Base-by-base conservation (phyloP, 2,888 invertebrate genomes). In the Tenthredo notha region DNA sequence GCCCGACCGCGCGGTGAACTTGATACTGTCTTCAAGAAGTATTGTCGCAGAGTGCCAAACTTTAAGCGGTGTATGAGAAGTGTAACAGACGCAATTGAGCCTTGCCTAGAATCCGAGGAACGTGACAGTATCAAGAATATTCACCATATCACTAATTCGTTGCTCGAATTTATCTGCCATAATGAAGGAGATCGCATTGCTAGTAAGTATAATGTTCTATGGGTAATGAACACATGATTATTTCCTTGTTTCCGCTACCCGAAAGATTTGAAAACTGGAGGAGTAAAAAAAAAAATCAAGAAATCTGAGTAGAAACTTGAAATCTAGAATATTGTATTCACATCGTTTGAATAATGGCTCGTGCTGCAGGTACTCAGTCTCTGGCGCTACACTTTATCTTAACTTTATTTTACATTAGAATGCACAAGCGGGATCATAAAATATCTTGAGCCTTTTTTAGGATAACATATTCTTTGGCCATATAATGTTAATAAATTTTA, bases 101-200 rank as follows among this genome's bases (percentile, higher is more conserved):
- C 95, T 0, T 98, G 97, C 89, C 93, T 97, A 85, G 94, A 95
- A 0, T 91, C 93, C 0, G 93, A 95, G 0, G 97, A 97, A 90
- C 94, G 94, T 78, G 94, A 95, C 1, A 95, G 95, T 84, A 94
- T 96, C 77, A 95, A 95, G 86, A 95, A 95, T 0, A 92, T 96
- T 0, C 94, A 95, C 90, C 96, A 96, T 88, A 95, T 97, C 58
- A 95, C 97, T 0, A 95, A 96, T 58, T 96, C 96, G 87, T 93
- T 97, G 0, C 94, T 96, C 0, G 95, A 96, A 87, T 98, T 98
- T 91, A 94, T 97, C 37, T 98, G 98, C 91, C 96, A 95, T 90
- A 97, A 97, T 89, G 97, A 97, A 88, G 97, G 97, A 10, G 97
- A 97, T 91, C 95, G 97, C 88, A 96, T 98, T 89, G 97, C 97